A percentile compares a stretch with the other conserved stretches of the same genome.
Evolutionary conservation across 2,888 invertebrate genomes (phyloP).

Genomic region (Dynastes tityus): DNA sequence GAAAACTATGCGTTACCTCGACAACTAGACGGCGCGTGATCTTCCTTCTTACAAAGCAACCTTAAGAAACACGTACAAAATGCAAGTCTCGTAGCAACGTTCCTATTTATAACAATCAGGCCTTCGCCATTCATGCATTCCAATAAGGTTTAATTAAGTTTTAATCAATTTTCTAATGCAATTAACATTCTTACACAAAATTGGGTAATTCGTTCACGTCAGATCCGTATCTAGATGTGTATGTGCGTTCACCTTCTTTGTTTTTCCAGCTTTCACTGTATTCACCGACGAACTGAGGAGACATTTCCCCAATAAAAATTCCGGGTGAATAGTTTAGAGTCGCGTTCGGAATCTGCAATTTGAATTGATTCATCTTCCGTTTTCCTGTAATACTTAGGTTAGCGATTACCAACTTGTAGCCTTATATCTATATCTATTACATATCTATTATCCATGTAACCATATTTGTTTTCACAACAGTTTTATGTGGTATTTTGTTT

Average conservation of each 20-base stretch:
- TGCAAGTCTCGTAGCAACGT: no score
- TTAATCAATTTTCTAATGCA: constrained; percentile 23
- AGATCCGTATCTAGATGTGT: neutral
- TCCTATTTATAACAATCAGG: constrained; percentile 15
- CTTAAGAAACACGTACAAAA: no score
- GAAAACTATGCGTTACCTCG: no score
- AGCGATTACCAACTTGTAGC: no score
- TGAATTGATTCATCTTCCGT: constrained; percentile 6
- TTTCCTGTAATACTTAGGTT: neutral
- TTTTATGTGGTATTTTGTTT: no score
- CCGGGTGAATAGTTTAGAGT: neutral
- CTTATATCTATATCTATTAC: no score
- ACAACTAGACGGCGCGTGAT: no score
- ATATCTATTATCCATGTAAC: no score
- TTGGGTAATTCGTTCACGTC: neutral
- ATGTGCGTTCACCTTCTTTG: neutral
- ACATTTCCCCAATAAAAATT: neutral
- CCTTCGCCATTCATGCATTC: neutral
- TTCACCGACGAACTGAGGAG: neutral
- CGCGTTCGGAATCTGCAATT: neutral
- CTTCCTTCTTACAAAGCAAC: no score
- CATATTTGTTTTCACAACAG: no score
- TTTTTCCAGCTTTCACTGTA: constrained; percentile 14
- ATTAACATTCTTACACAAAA: constrained; percentile 25
- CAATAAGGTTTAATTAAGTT: neutral